Evolutionary conservation across 2,888 invertebrate genomes (phyloP), one percentile per base, ranked within the genome.

Genomic region (Troilus luridus): DNA sequence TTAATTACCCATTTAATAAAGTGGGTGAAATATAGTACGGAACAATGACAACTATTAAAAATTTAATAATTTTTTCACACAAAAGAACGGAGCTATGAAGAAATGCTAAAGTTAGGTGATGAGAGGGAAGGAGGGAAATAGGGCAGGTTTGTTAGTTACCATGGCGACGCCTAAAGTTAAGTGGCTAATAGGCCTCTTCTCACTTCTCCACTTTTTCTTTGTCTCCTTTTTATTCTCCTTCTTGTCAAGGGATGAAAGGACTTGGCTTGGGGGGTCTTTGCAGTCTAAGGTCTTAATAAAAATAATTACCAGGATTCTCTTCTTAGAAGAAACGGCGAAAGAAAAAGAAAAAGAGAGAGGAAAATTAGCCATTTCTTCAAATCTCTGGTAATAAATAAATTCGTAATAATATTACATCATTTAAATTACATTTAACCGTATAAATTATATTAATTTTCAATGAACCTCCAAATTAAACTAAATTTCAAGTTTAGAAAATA

Each of bases 121-220:
- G 24, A 67, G 67, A 3, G 5, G 24, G 41, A 41, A 9, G 1
- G 72, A 27, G 14, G 27, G 72, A 85, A 85, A 85, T 58, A 85
- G 85, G 56, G 85, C 21, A 85, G 56, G 21, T 85, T 58, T 85
- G 56, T 85, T 58, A 11, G 85, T 85, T 85, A 85, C 85, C 85
- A n/a, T 58, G 85, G 85, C n/a, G 85, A 85, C 85, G 85, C 85
- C 56, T 58, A 85, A 56, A 58, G 56, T 85, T 85, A 85, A 85
- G 85, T 85, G 85, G 85, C 85, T 85, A 85, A 85, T 85, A 85
- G 54, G n/a, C 85, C n/a, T 85, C n/a, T 9, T 54, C 11, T 54
- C 81, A 81, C 41, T 17, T 77, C 41, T 77, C 81, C 67, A 67
- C 72, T 77, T 41, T 77, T 77, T 41, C 72, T 77, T 77, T 77